Evolutionary conservation across 2,888 invertebrate genomes (phyloP), one percentile per base, ranked within the genome.

Genomic region (Agriopis leucophaearia): DNA sequence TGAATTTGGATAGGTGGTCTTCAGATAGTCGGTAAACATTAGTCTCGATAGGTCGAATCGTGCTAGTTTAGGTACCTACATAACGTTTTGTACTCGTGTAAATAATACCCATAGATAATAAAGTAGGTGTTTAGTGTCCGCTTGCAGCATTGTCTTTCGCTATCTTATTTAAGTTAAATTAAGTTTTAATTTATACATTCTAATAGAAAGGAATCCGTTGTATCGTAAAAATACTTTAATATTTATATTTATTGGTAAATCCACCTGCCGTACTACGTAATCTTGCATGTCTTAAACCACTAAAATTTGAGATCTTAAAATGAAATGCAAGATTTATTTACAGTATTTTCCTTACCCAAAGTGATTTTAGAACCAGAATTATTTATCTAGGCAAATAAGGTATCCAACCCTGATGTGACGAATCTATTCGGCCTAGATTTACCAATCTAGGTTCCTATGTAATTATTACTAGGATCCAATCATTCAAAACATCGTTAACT

Each of bases 41-140:
- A 55, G 48, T 18, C 16, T 38, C 36, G 38, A 48, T 48, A 58
- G 58, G 9, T 47, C 8, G 58, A 48, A 38, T 74, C 76, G 78
- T 79, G 81, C 73, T 78, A 74, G 59, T 50, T 18, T 82, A 78
- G 76, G 38, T 74, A 79, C 75, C 38, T 74, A 79, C 75, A 76
- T 76, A 78, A 78, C 64, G 74, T 87, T 87, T 86, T 87, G 78
- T 87, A 87, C 85, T 80, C 78, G 66, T 84, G 83, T 85, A 84
- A 79, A 83, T 84, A 82, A 42, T 35, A 40, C 42, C 67, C 68
- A 60, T 70, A 69, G 65, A 66, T 76, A 59, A 63, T 38, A 52
- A 40, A 35, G 64, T 68, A 59, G 67, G n/a, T 55, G 54, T 66
- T 52, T 81, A 81, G 80, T 74, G 72, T 72, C 75, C 72, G 85